Evolutionary conservation across 2,888 invertebrate genomes (phyloP).

Genomic region (Dynastes tityus): DNA sequence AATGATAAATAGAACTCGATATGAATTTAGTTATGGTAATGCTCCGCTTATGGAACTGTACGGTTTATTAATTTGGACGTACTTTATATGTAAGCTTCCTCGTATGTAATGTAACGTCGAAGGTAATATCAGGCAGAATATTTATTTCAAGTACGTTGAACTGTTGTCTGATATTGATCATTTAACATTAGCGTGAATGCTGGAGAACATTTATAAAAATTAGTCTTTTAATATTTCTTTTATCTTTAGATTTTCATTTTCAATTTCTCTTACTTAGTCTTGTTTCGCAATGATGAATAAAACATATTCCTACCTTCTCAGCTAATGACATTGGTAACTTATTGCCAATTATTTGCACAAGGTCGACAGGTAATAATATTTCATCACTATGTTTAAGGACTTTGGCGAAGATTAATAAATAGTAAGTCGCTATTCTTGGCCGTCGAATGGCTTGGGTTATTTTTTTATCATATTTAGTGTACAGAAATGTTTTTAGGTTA

Average conservation of each 20-base stretch:
- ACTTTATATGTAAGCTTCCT: conserved; percentile 7
- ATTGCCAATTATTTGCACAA: conserved; percentile 43
- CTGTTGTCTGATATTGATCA: conserved; percentile 1
- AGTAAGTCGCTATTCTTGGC: conserved; percentile 24
- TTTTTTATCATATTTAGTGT: background rate
- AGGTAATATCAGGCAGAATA: conserved; percentile 6
- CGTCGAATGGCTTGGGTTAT: background rate
- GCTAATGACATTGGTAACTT: conserved; percentile 27
- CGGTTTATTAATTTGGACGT: conserved; percentile 16
- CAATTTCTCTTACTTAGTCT: background rate
- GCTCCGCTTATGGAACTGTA: background rate
- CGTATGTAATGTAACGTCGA: background rate
- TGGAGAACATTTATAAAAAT: background rate
- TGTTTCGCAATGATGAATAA: background rate
- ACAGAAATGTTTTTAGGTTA: background rate
- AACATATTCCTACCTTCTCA: background rate
- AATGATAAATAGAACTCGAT: conserved; percentile 7
- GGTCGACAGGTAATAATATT: conserved; percentile 34
- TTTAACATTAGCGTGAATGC: background rate
- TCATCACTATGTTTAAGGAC: conserved; percentile 28
- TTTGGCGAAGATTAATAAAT: conserved; percentile 21
- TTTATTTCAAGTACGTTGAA: conserved; percentile 38
- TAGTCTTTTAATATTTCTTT: background rate
- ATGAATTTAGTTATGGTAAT: conserved; percentile 30
- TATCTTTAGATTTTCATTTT: background rate